Conservation (phyloP, 2,888 invertebrate species). For the Hoplodrina blanda region DNA sequence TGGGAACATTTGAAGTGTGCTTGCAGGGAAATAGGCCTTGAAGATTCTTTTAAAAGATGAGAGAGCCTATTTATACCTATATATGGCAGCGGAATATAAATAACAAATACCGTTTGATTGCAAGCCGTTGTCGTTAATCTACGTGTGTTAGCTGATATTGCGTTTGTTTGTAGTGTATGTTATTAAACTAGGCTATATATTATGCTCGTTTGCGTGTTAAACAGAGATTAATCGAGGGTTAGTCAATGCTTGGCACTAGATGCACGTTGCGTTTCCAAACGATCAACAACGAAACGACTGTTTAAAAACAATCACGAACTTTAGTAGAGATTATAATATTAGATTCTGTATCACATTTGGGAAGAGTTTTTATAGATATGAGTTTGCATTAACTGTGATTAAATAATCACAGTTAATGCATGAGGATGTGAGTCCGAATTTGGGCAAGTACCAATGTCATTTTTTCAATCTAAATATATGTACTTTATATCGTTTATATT, state of each 20-base stretch:
- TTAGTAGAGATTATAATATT: not conserved
- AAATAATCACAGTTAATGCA: too few relatives aligned
- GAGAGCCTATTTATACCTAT: slow-evolving; percentile 28
- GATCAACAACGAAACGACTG: slow-evolving; percentile 6
- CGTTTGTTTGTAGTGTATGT: slow-evolving; percentile 41
- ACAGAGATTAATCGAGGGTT: slow-evolving; percentile 44
- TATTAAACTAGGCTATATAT: slow-evolving; percentile 35
- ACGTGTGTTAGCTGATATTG: slow-evolving; percentile 25
- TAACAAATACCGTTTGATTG: slow-evolving; percentile 30
- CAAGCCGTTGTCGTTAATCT: slow-evolving; percentile 16
- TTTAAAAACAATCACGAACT: slow-evolving; percentile 1
- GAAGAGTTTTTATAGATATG: too few relatives aligned
- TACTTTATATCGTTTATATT: too few relatives aligned
- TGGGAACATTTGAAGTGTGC: slow-evolving; percentile 56
- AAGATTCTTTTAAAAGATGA: slow-evolving; percentile 31
- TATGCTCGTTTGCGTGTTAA: slow-evolving; percentile 42
- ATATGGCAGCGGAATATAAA: slow-evolving; percentile 9
- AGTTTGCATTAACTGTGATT: too few relatives aligned
- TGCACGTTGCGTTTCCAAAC: slow-evolving; percentile 17
- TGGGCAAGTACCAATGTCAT: too few relatives aligned
- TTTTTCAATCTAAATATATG: too few relatives aligned
- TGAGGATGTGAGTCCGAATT: too few relatives aligned
- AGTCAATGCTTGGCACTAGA: slow-evolving; percentile 43
- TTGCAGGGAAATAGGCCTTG: slow-evolving; percentile 42
- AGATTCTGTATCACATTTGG: not conserved